Evolutionary conservation across 2,888 invertebrate genomes (phyloP), one percentile per base, ranked within the genome.

Genomic region (Drosophila picticornis): DNA sequence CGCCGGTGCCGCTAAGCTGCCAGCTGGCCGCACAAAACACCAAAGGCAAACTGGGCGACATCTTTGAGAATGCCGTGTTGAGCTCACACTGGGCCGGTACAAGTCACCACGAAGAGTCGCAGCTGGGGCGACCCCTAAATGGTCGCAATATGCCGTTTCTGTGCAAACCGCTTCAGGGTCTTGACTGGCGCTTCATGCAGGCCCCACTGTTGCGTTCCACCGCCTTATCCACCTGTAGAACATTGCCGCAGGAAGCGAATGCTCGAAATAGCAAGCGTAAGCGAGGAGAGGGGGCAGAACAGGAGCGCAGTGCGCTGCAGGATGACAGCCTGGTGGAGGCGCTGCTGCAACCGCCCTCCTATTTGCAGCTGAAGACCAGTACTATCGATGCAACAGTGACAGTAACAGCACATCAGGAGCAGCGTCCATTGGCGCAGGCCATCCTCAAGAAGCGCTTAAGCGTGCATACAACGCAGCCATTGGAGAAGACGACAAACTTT

Each of bases 31-130:
- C 91, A 38, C 87, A 92, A 61, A 90, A 90, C 66, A 90, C 88
- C 27, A 91, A 87, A 57, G 90, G 90, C 13, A 65, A 91, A 13
- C 38, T 90, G 36, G 91, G 90, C 9, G 91, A 91, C 2, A 90
- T 93, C 38, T 93, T 92, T 40, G 91, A 93, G 16, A 91, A 91
- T 62, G 91, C 92, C 2, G 91, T 92, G 0, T 61, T 93, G 51
- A 89, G 91, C 69, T 89, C 92, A 5, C 92, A 92, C 60, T 92
- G 91, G 79, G 91, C 91, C 22, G 16, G 22, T 4, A 91, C 91
- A 4, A 83, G 87, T 22, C 83, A 89, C 22, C 10, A 58, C 51
- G 27, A 69, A 57, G 40, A 53, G 2, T n/a, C 40, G 11, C 38
- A 51, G n/a, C 22, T 19, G n/a, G n/a, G 19, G 5, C 29, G n/a